A percentile compares a stretch with the other conserved stretches of the same genome.
Conservation (phyloP, 2,113 vertebrate species). For the Madoqua kirkii region DNA sequence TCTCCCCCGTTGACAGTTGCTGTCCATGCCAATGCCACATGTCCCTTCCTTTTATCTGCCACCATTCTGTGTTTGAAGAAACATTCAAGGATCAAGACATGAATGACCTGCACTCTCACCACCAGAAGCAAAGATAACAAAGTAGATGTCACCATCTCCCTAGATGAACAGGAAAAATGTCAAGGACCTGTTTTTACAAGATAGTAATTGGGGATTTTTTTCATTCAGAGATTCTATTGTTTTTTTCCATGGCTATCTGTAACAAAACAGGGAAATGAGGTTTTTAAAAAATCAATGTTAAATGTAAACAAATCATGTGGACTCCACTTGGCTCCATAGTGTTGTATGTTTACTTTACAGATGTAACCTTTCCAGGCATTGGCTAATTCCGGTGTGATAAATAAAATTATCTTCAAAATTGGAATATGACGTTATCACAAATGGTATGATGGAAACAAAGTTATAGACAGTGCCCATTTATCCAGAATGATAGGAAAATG, state of each 20-base stretch:
- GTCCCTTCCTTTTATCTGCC: neutral
- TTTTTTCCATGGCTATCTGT: slow-evolving; percentile 52
- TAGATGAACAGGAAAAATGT: neutral
- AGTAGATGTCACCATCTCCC: slow-evolving; percentile 12
- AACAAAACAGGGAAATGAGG: slow-evolving; percentile 66
- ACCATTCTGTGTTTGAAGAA: neutral
- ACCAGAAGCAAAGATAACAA: neutral
- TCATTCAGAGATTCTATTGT: slow-evolving; percentile 36
- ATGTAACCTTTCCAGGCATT: slow-evolving; percentile 64
- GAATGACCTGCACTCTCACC: neutral
- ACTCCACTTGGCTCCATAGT: slow-evolving; percentile 36
- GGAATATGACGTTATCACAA: slow-evolving; percentile 37
- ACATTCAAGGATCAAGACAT: neutral
- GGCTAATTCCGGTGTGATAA: slow-evolving; percentile 42
- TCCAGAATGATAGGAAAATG: slow-evolving; percentile 29
- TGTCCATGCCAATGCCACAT: neutral
- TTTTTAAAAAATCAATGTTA: slow-evolving; percentile 58
- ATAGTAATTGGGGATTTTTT: neutral
- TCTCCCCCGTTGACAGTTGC: neutral
- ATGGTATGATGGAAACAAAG: slow-evolving; percentile 43
- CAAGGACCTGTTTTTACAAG: neutral
- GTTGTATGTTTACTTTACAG: slow-evolving; percentile 61
- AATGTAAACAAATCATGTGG: slow-evolving; percentile 61
- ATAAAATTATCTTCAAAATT: slow-evolving; percentile 66
- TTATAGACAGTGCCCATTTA: neutral